These are phyloP conservation scores for Zaprionus africanus DNA, from an alignment of 1,140 invertebrate genomes.

Conservation along the genomic window DNA sequence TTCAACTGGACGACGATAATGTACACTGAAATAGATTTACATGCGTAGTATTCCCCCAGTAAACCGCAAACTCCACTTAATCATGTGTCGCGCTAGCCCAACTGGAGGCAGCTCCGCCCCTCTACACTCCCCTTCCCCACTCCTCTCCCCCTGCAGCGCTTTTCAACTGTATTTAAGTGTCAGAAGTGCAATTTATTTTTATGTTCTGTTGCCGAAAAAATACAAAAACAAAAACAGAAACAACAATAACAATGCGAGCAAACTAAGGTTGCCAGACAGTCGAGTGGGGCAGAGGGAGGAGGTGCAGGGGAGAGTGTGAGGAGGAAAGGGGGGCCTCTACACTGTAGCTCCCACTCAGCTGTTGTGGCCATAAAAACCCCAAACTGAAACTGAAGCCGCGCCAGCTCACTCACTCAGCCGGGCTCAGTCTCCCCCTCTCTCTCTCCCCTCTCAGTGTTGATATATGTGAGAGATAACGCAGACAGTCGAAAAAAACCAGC, in stretches of 20 bases:
- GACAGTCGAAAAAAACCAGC: constrained; percentile 16
- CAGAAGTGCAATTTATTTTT: constrained; percentile 83
- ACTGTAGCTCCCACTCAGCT: constrained; percentile 51
- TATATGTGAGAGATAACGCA: constrained; percentile 62
- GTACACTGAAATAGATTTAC: constrained; percentile 82
- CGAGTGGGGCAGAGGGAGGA: background rate
- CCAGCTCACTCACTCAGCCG: background rate
- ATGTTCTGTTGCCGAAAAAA: constrained; percentile 75
- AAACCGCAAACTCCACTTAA: constrained; percentile 80
- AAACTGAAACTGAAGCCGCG: constrained; percentile 42
- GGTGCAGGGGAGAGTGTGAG: background rate
- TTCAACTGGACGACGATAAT: constrained; percentile 83
- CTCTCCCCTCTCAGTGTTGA: constrained; percentile 51
- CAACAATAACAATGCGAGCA: constrained; percentile 65
- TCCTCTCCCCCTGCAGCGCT: constrained; percentile 35
- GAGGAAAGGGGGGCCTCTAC: background rate
- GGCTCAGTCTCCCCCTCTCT: background rate
- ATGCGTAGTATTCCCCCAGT: constrained; percentile 68
- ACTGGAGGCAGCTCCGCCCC: background rate
- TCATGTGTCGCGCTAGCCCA: constrained; percentile 66
- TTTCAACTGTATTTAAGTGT: constrained; percentile 77
- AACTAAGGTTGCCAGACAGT: constrained; percentile 55
- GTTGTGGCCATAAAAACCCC: constrained; percentile 74
- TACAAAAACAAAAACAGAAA: constrained; percentile 35
- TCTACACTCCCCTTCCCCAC: background rate